Base-by-base conservation (phyloP, 1,140 invertebrate species). In the Eupristina koningsbergeri region DNA sequence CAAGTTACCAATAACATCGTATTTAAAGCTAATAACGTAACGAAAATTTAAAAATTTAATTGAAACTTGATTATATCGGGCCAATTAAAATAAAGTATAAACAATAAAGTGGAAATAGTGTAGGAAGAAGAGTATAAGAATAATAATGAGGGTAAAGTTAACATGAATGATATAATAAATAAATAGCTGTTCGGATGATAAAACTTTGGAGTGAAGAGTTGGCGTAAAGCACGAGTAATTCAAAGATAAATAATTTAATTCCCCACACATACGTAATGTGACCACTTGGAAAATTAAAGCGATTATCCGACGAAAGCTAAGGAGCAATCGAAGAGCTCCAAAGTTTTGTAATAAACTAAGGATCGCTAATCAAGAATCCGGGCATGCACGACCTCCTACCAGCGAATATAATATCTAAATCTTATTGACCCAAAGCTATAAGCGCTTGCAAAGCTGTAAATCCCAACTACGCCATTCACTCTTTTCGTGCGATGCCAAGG, bases 1-100 rank as follows among this genome's bases (percentile, higher is more conserved):
- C 34, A 0, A 41, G 41, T 71, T 7, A 45, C 45, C n/a, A n/a
- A 3, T 36, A 76, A 58, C 50, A 31, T 29, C 13, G 31, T 61
- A 26, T 58, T 73, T 61, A 73, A 73, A 58, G 73, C 47, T 71
- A 15, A 11, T 29, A 8, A 80, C 53, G 31, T 39, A 11, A 31
- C 7, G 15, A 22, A 81, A 81, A 63, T 74, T 75, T 81, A 53
- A 63, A 75, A 81, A 81, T 61, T 36, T 71, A 81, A 81, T 81
- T 81, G 75, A 81, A 81, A 74, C 22, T 81, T 81, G 47, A 22
- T 74, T 61, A n/a, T n/a, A n/a, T n/a, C 9, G 13, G 8, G 22
- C 13, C 7, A 39, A 19, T 0, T 22, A 41, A 29, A 9, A 0
- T 1, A 45, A 15, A 9, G 11, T n/a, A 73, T 6, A 22, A 41